A percentile compares a stretch with the other conserved stretches of the same genome.
Evolutionary conservation across 2,113 vertebrate genomes (phyloP).

Genomic region (Hepsetus odoe): DNA sequence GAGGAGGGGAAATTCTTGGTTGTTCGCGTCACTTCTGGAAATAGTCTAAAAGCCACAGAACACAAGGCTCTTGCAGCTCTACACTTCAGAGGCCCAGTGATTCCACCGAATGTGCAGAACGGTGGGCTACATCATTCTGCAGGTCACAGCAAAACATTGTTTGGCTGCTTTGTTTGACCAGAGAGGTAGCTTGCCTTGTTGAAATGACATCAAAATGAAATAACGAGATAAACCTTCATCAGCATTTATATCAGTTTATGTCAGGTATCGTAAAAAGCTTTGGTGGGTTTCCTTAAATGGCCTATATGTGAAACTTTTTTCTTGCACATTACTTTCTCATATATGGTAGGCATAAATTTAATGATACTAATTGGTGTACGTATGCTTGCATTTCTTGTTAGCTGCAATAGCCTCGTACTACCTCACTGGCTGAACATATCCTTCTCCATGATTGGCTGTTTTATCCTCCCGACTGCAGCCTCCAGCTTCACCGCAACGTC

Average conservation of each 20-base stretch:
- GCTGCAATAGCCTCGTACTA: neutral
- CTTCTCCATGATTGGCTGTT: constrained; percentile 3
- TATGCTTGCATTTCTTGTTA: too few species aligned
- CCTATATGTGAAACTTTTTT: too few species aligned
- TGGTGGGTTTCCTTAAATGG: too few species aligned
- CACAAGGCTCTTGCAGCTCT: constrained; percentile 19
- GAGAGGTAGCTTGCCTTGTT: too few species aligned
- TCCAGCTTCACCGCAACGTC: constrained; percentile 36
- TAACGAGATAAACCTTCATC: too few species aligned
- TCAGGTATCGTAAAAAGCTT: too few species aligned
- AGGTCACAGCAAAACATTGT: constrained; percentile 36
- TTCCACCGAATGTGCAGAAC: constrained; percentile 14
- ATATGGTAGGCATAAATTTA: too few species aligned
- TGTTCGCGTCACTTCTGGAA: constrained; percentile 53
- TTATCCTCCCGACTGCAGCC: constrained; percentile 38
- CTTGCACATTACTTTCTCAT: too few species aligned
- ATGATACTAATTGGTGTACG: too few species aligned
- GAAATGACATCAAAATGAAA: too few species aligned
- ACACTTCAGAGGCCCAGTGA: constrained; percentile 30
- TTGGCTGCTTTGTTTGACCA: constrained; percentile 4
- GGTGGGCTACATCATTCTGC: constrained; percentile 33
- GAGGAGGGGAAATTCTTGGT: constrained; percentile 56
- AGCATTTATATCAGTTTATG: too few species aligned
- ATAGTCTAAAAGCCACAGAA: constrained; percentile 51
- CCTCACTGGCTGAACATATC: neutral